Base-by-base conservation (phyloP, 2,113 vertebrate species). In the Anoura caudifer region DNA sequence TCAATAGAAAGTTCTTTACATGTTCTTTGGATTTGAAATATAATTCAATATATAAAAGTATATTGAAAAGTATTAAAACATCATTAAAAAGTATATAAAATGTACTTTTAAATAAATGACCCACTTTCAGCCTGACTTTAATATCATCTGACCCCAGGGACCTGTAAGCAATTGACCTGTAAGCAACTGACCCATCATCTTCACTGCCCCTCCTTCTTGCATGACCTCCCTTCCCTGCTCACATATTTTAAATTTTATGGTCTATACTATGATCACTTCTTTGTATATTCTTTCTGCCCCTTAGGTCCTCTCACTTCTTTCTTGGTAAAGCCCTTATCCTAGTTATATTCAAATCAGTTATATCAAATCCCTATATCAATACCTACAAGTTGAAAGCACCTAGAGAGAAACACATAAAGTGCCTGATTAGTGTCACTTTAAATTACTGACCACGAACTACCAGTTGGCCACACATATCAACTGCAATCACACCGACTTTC, bases 11-110 rank as follows among this genome's bases (percentile, higher is more conserved):
- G 38, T 7, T 77, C 24, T 91, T 59, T n/a, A 69, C 20, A 36
- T 38, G n/a, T 54, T n/a, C n/a, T n/a, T n/a, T n/a, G n/a, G n/a
- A 67, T 56, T 81, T 94, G 84, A 87, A 90, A 92, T 26, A 77
- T n/a, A 16, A 73, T 38, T 80, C 31, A 38, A 26, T 20, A 63
- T n/a, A 43, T 36, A 28, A 11, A 82, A 76, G 54, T 56, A 56
- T 56, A 56, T 22, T 22, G 20, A 22, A 56, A 56, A 56, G 16
- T 56, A 56, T 56, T 56, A 56, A 56, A 54, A 54, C 22, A 19
- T 54, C 15, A 54, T 54, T 54, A 20, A 54, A 54, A 54, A 54
- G 54, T 22, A 56, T 22, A 43, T 50, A 63, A 67, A 67, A 67
- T 8, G 31, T n/a, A 36, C 16, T 33, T 67, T 88, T 33, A 79